Evolutionary conservation across 1,140 invertebrate genomes (phyloP).

Genomic region (Muscidifurax raptorellus): DNA sequence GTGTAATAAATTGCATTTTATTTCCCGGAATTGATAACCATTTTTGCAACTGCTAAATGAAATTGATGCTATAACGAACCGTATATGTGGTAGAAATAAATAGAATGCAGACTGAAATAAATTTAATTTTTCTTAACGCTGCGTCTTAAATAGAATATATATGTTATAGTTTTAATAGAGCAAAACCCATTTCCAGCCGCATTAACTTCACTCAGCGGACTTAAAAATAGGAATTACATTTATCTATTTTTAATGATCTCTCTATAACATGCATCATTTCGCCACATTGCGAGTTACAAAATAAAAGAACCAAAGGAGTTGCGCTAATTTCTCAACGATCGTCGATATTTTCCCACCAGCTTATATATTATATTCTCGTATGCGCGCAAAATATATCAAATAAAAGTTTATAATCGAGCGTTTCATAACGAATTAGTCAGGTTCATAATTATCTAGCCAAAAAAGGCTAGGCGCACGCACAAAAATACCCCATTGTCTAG

Average conservation of each 20-base stretch:
- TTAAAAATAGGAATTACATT: neutral
- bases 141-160: no score
- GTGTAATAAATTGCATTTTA: neutral
- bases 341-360: no score
- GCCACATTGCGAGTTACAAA: no score
- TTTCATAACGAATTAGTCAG: constrained; percentile 10
- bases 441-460: neutral
- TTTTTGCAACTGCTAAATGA: no score
- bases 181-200: neutral
- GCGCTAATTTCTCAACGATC: no score
- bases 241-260: neutral
- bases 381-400: neutral
- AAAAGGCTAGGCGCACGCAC: neutral
- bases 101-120: no score
- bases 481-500: neutral
- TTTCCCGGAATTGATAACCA: no score
- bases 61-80: no score
- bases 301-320: no score
- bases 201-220: neutral
- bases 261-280: no score
- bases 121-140: neutral
- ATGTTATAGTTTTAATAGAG: no score
- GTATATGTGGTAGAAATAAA: no score
- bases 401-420: neutral
- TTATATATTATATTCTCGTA: neutral